These are phyloP conservation scores for Neosilurus hyrtlii DNA, from an alignment of 2,797 vertebrate species.

Conservation along the genomic window DNA sequence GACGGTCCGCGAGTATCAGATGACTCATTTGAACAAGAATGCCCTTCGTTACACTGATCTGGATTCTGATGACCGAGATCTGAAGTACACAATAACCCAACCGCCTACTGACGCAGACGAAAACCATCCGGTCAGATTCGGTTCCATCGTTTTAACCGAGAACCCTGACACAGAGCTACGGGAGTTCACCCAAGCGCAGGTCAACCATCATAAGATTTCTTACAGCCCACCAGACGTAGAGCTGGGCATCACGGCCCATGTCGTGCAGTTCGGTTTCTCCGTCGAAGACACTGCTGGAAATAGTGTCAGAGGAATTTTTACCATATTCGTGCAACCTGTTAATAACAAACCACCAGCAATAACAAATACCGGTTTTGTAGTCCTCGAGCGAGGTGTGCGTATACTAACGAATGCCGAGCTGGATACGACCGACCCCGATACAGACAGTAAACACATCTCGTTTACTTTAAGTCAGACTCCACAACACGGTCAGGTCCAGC, in stretches of 20 bases:
- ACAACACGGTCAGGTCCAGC: slow-evolving; percentile 78
- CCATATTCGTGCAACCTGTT: slow-evolving; percentile 85
- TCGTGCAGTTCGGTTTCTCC: slow-evolving; percentile 86
- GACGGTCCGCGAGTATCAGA: slow-evolving; percentile 87
- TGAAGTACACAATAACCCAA: slow-evolving; percentile 83
- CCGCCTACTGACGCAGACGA: slow-evolving; percentile 85
- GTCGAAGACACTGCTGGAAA: slow-evolving; percentile 90
- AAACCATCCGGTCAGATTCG: slow-evolving; percentile 78
- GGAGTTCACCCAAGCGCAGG: slow-evolving; percentile 93
- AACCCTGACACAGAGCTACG: slow-evolving; percentile 76
- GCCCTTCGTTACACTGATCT: slow-evolving; percentile 87
- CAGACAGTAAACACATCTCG: slow-evolving; percentile 75
- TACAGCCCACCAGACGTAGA: slow-evolving; percentile 86
- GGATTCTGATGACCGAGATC: slow-evolving; percentile 89
- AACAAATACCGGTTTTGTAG: slow-evolving; percentile 87
- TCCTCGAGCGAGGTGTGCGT: slow-evolving; percentile 80
- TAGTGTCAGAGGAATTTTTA: slow-evolving; percentile 79
- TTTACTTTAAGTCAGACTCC: slow-evolving; percentile 84
- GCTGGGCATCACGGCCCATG: slow-evolving; percentile 85
- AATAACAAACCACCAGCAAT: slow-evolving; percentile 94
- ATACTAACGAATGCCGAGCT: slow-evolving; percentile 78
- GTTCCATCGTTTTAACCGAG: slow-evolving; percentile 85
- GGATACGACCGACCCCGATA: slow-evolving; percentile 82
- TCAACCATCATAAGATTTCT: slow-evolving; percentile 93
- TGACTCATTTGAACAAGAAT: slow-evolving; percentile 83